Conservation (phyloP, 2,888 invertebrate genomes). For the Pediacus dermestoides region DNA sequence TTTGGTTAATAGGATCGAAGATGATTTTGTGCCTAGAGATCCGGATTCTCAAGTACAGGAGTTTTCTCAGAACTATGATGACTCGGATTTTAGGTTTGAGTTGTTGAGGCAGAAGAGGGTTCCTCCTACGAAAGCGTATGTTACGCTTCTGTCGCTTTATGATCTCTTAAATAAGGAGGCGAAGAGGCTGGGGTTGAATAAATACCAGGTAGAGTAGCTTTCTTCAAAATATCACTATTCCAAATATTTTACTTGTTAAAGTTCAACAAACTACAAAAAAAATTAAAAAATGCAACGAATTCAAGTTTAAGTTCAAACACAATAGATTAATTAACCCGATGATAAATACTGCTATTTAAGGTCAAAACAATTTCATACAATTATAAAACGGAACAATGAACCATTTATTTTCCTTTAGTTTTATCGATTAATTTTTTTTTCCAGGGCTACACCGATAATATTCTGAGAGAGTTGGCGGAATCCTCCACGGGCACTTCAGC, state of each 20-base stretch:
- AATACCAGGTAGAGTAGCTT: constrained; percentile 61
- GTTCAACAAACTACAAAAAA: constrained; percentile 1
- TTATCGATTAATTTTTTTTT: constrained; percentile 27
- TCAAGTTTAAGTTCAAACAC: too few relatives aligned
- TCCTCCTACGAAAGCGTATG: constrained; percentile 58
- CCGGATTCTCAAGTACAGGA: constrained; percentile 33
- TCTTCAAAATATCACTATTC: too few relatives aligned
- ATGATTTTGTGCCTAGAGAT: constrained; percentile 17
- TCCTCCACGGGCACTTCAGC: constrained; percentile 58
- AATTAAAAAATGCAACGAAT: too few relatives aligned
- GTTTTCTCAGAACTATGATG: constrained; percentile 43
- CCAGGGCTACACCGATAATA: constrained; percentile 60
- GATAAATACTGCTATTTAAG: too few relatives aligned
- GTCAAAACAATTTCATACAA: too few relatives aligned
- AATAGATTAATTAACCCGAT: too few relatives aligned
- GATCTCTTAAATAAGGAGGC: constrained; percentile 65
- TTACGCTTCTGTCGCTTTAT: constrained; percentile 59
- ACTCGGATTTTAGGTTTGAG: constrained; percentile 37
- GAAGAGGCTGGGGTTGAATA: constrained; percentile 59
- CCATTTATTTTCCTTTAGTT: constrained; percentile 2
- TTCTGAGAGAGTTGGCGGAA: constrained; percentile 55
- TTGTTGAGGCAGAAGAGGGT: constrained; percentile 50
- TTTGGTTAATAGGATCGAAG: constrained; percentile 38
- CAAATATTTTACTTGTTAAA: too few relatives aligned
- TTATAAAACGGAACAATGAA: constrained; percentile 1